phyloP scores from a whole-genome alignment of 2,888 invertebrate genomes.

The Synanthedon tipuliformis region DNA sequence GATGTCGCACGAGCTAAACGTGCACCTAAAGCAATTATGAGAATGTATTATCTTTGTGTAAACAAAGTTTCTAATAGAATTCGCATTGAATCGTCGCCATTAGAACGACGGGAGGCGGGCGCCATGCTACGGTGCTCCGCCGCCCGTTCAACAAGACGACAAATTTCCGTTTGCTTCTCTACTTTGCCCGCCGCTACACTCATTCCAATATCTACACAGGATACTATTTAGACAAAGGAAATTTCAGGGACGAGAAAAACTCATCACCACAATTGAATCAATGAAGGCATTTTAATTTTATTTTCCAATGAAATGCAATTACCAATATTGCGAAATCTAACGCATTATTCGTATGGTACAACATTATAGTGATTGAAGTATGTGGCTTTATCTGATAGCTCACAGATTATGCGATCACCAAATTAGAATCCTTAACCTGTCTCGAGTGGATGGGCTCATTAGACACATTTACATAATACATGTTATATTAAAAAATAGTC shows the following conservation, averaged over 20 bases:
- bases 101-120: conserved; percentile 22
- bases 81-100: conserved; percentile 22
- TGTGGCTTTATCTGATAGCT: too few species aligned
- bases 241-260: conserved; percentile 26
- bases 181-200: conserved; percentile 14
- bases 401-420: too few species aligned
- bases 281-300: too few species aligned
- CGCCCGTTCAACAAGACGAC: conserved; percentile 16
- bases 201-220: conserved; percentile 21
- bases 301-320: too few species aligned
- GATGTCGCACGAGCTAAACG: background rate
- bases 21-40: background rate
- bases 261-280: background rate
- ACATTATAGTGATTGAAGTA: too few species aligned
- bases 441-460: too few species aligned
- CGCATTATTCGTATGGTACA: too few species aligned
- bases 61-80: conserved; percentile 25
- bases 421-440: too few species aligned
- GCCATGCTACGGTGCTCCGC: conserved; percentile 4
- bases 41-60: conserved; percentile 8
- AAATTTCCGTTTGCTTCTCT: conserved; percentile 36
- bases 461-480: too few species aligned
- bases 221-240: conserved; percentile 46
- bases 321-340: too few species aligned
- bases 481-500: too few species aligned